A percentile compares a stretch with the other conserved stretches of the same genome.
Conservation (phyloP, 2,888 invertebrate species). For the Enchytraeus crypticus region DNA sequence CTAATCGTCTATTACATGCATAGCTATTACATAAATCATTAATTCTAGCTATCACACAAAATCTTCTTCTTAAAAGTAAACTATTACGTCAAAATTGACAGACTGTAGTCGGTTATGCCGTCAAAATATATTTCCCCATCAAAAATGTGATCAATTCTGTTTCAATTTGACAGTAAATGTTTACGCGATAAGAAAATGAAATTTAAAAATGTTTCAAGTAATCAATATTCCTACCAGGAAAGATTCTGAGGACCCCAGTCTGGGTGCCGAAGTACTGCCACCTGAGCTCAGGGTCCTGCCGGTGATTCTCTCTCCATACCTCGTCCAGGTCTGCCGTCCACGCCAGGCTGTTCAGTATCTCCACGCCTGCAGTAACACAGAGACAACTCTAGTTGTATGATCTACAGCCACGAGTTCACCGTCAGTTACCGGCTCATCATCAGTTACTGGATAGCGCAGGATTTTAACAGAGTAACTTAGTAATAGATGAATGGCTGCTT, state of each 20-base stretch:
- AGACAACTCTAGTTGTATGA: neutral
- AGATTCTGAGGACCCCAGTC: constrained; percentile 49
- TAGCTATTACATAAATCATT: no score
- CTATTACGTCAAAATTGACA: no score
- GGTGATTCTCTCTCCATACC: constrained; percentile 45
- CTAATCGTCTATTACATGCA: no score
- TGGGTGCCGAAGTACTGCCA: constrained; percentile 54
- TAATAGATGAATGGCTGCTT: neutral
- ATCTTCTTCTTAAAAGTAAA: no score
- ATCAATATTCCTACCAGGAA: constrained; percentile 49
- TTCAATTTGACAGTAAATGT: no score
- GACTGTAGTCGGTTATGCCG: no score
- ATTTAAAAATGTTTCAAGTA: no score
- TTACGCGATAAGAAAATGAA: no score
- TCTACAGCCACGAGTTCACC: no score
- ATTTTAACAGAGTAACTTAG: neutral
- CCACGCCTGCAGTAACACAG: constrained; percentile 41
- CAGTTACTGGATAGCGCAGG: neutral
- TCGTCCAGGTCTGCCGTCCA: constrained; percentile 50
- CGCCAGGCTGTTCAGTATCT: constrained; percentile 50
- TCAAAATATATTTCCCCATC: no score
- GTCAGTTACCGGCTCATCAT: neutral
- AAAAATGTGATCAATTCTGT: no score
- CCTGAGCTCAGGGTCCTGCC: constrained; percentile 45
- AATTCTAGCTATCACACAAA: no score